Conservation (phyloP, 2,113 vertebrate genomes). For the Suncus etruscus region DNA sequence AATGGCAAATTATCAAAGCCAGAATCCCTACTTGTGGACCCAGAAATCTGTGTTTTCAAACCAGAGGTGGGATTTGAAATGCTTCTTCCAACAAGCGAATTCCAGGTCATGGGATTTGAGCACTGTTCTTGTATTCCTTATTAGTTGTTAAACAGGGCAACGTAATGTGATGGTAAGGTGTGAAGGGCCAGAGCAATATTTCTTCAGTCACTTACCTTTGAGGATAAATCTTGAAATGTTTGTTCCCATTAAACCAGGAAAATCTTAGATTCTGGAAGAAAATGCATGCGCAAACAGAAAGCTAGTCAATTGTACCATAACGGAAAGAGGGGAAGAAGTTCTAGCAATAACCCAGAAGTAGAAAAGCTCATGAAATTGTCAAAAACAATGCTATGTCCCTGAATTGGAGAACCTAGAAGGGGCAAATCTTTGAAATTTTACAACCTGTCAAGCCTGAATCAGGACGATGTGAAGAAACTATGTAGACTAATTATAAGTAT, state of each 20-base stretch:
- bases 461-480: no score
- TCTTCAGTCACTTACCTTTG: background rate
- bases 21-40: no score
- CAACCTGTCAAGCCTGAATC: no score
- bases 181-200: background rate
- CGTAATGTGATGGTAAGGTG: background rate
- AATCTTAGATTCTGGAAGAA: background rate
- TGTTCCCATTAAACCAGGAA: conserved; percentile 29
- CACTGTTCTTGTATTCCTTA: accelerated
- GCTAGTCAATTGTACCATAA: no score
- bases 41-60: background rate
- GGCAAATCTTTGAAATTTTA: no score
- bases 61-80: background rate
- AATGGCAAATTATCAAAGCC: no score
- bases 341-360: no score
- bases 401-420: no score
- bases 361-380: no score
- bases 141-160: background rate
- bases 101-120: background rate
- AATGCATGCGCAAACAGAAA: background rate
- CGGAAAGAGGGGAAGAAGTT: no score
- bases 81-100: background rate
- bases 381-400: no score
- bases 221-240: background rate
- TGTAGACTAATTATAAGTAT: no score